Conservation (phyloP, 1,140 invertebrate genomes). For the Drosophila sp. region DNA sequence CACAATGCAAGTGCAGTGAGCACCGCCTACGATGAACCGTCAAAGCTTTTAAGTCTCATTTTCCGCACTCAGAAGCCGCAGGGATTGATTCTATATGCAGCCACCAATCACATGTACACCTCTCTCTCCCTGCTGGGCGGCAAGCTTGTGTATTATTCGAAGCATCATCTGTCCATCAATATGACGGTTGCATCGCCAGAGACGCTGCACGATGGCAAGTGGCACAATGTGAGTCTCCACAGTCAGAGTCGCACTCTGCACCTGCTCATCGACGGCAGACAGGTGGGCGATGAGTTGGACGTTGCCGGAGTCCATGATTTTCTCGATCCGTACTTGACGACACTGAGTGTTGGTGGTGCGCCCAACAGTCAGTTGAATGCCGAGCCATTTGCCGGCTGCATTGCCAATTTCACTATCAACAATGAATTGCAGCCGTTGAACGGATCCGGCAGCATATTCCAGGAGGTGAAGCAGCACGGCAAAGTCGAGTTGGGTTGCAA, state of each 20-base stretch:
- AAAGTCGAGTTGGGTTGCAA: slow-evolving; percentile 89
- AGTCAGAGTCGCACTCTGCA: slow-evolving; percentile 89
- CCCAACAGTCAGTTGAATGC: slow-evolving; percentile 86
- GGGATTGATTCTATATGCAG: slow-evolving; percentile 92
- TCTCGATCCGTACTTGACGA: slow-evolving; percentile 94
- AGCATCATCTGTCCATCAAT: slow-evolving; percentile 91
- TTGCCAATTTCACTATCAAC: slow-evolving; percentile 95
- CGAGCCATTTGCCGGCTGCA: slow-evolving; percentile 92
- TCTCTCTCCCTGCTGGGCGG: slow-evolving; percentile 90
- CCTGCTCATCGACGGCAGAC: slow-evolving; percentile 89
- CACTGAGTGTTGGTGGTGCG: slow-evolving; percentile 91
- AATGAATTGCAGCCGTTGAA: slow-evolving; percentile 95
- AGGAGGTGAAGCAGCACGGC: slow-evolving; percentile 88
- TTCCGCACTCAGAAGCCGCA: slow-evolving; percentile 92
- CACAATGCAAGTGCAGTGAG: slow-evolving; percentile 60
- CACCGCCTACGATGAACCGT: slow-evolving; percentile 82
- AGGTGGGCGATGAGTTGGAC: slow-evolving; percentile 93
- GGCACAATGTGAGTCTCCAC: slow-evolving; percentile 93
- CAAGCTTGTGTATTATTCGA: slow-evolving; percentile 90
- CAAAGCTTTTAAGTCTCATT: slow-evolving; percentile 91
- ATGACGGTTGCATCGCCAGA: slow-evolving; percentile 89
- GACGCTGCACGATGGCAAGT: slow-evolving; percentile 90
- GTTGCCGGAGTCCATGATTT: slow-evolving; percentile 94
- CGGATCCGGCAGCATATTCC: slow-evolving; percentile 92
- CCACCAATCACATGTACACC: slow-evolving; percentile 95